Evolutionary conservation across 1,140 invertebrate genomes (phyloP).

Genomic region (Lutraria rhynchaena): DNA sequence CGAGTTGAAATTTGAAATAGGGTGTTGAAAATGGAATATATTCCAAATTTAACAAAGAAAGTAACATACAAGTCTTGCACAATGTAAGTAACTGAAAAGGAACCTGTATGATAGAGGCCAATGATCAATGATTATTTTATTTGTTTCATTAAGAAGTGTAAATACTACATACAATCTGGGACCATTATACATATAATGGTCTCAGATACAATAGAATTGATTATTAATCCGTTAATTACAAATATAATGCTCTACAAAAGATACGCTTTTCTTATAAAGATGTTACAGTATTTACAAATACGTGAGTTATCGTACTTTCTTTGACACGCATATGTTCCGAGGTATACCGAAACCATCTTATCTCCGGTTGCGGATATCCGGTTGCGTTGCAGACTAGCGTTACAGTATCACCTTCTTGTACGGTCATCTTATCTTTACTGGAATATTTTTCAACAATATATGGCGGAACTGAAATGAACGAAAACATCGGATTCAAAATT

Average conservation of each 20-base stretch:
- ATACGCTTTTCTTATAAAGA: not conserved
- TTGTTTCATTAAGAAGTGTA: too few relatives aligned
- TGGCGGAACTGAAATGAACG: constrained; percentile 70
- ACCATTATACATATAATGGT: too few relatives aligned
- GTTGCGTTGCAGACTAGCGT: constrained; percentile 77
- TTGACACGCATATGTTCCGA: constrained; percentile 8
- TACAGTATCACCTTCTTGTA: constrained; percentile 74
- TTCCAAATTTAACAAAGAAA: too few relatives aligned
- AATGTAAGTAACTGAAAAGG: too few relatives aligned
- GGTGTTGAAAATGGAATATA: too few relatives aligned
- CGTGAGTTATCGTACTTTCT: constrained; percentile 43
- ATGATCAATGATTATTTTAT: too few relatives aligned
- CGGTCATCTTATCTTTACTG: constrained; percentile 59
- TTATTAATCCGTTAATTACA: not conserved
- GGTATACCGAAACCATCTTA: constrained; percentile 73
- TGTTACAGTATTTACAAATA: not conserved
- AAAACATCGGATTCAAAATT: too few relatives aligned
- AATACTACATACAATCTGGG: too few relatives aligned
- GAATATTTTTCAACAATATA: constrained; percentile 64
- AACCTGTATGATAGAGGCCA: too few relatives aligned
- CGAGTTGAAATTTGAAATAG: too few relatives aligned
- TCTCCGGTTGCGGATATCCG: constrained; percentile 73
- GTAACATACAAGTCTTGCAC: too few relatives aligned
- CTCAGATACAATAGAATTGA: not conserved
- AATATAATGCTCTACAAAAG: not conserved